phyloP scores from a whole-genome alignment of 2,888 invertebrate genomes.

The Rhorus exstirpatorius region DNA sequence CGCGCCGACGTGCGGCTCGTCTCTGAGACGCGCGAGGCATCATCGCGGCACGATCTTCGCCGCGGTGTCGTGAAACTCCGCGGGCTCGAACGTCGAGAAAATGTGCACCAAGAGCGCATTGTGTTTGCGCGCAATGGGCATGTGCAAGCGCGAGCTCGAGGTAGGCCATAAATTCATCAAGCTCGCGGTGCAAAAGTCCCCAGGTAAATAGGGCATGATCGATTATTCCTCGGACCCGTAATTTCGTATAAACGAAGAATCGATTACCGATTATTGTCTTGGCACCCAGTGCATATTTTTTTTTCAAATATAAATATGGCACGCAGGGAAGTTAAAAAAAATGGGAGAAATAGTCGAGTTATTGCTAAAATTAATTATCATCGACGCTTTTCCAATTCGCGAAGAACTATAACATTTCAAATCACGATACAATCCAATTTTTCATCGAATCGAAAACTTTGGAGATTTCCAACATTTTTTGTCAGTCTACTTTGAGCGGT shows the following conservation, averaged over 20 bases:
- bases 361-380: too few species aligned
- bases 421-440: too few species aligned
- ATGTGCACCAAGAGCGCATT: constrained; percentile 45
- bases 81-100: constrained; percentile 52
- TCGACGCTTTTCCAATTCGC: too few species aligned
- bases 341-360: too few species aligned
- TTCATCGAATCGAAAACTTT: too few species aligned
- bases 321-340: too few species aligned
- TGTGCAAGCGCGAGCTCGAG: constrained; percentile 50
- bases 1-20: constrained; percentile 45
- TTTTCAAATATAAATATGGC: too few species aligned
- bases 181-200: constrained; percentile 38
- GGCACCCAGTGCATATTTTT: too few species aligned
- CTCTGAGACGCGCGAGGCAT: too few species aligned
- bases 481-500: too few species aligned
- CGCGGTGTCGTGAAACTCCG: constrained; percentile 64
- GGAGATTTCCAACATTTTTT: too few species aligned
- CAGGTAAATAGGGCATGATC: constrained; percentile 70
- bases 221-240: constrained; percentile 74
- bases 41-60: constrained; percentile 81
- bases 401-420: too few species aligned
- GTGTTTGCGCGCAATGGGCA: constrained; percentile 1
- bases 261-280: neutral
- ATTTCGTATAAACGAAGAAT: constrained; percentile 1
- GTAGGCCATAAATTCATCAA: constrained; percentile 76